Evolutionary conservation across 2,888 invertebrate genomes (phyloP).

Genomic region (Eupeodes luniger): DNA sequence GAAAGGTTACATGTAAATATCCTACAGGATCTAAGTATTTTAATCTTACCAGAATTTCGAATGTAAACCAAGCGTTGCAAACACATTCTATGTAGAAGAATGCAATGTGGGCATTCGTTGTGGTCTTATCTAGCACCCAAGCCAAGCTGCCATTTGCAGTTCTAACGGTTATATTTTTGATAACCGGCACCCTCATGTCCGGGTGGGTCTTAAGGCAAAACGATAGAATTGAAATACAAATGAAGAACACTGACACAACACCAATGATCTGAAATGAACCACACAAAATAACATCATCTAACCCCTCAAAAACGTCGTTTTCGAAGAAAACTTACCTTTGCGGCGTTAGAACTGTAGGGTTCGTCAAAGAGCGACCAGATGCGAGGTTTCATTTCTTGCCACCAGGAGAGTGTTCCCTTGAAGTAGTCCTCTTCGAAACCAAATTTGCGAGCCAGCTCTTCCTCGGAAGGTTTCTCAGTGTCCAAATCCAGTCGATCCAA

Average conservation of each 20-base stretch:
- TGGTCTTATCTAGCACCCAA: constrained; percentile 95
- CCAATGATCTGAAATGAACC: constrained; percentile 93
- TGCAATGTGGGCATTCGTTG: constrained; percentile 97
- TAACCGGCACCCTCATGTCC: constrained; percentile 97
- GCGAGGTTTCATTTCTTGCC: constrained; percentile 98
- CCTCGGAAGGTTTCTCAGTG: constrained; percentile 98
- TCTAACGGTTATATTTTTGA: constrained; percentile 91
- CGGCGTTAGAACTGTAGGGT: constrained; percentile 98
- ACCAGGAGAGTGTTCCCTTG: constrained; percentile 95
- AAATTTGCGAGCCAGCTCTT: constrained; percentile 98
- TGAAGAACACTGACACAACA: constrained; percentile 99
- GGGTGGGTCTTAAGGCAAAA: constrained; percentile 99
- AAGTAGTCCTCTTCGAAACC: constrained; percentile 97
- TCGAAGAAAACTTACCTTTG: constrained; percentile 89
- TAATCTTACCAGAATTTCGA: constrained; percentile 91
- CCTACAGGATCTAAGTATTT: neutral
- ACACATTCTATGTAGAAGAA: constrained; percentile 99
- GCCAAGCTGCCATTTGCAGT: constrained; percentile 90
- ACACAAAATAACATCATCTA: neutral
- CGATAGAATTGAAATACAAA: constrained; percentile 99
- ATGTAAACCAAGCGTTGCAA: constrained; percentile 99
- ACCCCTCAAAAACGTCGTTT: neutral
- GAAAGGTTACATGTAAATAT: constrained; percentile 22
- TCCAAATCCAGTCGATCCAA: constrained; percentile 98
- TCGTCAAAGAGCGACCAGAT: constrained; percentile 99